phyloP scores from a whole-genome alignment of 2,113 vertebrate genomes.

The Rousettus leschenaultii region DNA sequence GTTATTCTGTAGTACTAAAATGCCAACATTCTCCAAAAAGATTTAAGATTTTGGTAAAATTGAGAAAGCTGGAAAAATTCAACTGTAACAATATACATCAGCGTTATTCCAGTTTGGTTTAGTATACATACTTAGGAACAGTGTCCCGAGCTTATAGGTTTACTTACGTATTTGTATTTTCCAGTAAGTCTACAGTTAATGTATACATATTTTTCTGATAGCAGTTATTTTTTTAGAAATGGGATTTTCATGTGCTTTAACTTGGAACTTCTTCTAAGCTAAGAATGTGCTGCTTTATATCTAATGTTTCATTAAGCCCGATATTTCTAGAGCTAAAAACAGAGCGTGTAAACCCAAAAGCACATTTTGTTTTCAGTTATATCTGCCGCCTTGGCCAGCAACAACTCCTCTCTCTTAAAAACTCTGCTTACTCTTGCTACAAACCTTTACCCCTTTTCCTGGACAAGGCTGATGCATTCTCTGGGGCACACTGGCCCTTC shows the following conservation, averaged over 20 bases:
- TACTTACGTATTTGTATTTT: not conserved
- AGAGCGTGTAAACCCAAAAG: not conserved
- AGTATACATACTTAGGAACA: not conserved
- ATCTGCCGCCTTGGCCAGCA: not conserved
- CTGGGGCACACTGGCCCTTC: not conserved
- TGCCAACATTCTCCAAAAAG: not conserved
- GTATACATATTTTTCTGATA: not conserved
- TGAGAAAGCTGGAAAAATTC: conserved; percentile 24
- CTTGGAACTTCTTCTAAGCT: not conserved
- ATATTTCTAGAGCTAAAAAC: not conserved
- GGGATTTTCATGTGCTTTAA: not conserved
- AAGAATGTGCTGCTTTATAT: not conserved
- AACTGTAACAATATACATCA: not conserved
- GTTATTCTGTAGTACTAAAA: not conserved
- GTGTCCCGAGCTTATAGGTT: not conserved
- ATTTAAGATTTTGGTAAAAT: not conserved
- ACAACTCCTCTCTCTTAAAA: not conserved
- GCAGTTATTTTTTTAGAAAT: not conserved
- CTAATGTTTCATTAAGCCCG: not conserved
- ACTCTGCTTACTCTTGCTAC: not conserved
- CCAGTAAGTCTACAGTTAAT: not conserved
- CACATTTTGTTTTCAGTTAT: not conserved
- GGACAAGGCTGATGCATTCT: not conserved
- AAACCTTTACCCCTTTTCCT: not conserved
- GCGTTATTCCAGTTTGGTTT: not conserved